Conservation (phyloP, 2,113 vertebrate species). For the Psephotus haematonotus region DNA sequence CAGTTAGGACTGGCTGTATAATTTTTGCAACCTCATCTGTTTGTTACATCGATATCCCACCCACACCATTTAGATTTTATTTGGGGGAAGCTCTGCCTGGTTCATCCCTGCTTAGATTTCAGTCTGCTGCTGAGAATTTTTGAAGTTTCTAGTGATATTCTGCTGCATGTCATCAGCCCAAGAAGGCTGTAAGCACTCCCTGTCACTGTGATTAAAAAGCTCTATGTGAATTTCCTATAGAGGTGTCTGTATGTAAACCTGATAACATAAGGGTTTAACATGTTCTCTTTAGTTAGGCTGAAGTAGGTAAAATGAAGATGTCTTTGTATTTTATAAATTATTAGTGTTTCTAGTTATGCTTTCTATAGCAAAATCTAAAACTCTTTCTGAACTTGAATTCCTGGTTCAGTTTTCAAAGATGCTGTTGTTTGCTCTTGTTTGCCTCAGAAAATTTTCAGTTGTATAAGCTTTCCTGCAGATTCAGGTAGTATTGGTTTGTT, state of each 20-base stretch:
- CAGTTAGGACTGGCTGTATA: background rate
- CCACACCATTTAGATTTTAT: background rate
- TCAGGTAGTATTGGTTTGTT: background rate
- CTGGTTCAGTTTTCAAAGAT: background rate
- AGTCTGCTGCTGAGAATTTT: background rate
- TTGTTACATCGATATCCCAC: slow-evolving; percentile 13
- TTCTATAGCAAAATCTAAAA: background rate
- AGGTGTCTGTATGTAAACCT: background rate
- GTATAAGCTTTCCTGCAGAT: background rate
- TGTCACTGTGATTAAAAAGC: background rate
- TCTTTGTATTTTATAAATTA: background rate
- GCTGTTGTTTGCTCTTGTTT: background rate
- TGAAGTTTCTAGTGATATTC: background rate
- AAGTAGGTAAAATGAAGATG: background rate
- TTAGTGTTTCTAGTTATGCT: background rate
- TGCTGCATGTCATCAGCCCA: background rate
- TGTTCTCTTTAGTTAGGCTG: background rate
- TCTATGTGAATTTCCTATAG: background rate
- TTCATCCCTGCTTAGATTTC: background rate
- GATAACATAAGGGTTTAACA: background rate
- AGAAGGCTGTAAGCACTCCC: background rate
- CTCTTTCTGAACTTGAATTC: background rate
- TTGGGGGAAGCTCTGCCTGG: background rate
- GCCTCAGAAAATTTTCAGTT: background rate
- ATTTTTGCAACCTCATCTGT: slow-evolving; percentile 54